phyloP scores from a whole-genome alignment of 2,888 invertebrate species.

The Ochropleura plecta region DNA sequence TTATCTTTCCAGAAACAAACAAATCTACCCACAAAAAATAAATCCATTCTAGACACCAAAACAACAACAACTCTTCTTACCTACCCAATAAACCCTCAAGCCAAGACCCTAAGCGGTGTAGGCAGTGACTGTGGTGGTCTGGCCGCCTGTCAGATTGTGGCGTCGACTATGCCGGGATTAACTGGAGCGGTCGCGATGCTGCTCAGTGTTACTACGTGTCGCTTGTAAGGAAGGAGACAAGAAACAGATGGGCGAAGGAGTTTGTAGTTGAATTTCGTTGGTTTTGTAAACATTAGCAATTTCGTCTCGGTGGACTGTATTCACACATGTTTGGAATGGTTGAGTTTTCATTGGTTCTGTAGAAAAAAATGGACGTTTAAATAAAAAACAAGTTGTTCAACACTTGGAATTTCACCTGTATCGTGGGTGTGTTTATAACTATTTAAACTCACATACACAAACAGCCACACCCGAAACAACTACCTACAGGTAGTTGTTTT shows the following conservation, averaged over 20 bases:
- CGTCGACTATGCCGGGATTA: slow-evolving; percentile 79
- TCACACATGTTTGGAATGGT: not conserved
- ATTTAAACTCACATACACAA: no score
- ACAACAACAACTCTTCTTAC: slow-evolving; percentile 13
- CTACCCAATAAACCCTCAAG: slow-evolving; percentile 19
- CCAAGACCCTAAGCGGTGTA: slow-evolving; percentile 62
- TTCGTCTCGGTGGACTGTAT: not conserved
- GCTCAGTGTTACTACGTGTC: slow-evolving; percentile 71
- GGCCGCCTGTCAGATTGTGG: slow-evolving; percentile 83
- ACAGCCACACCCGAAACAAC: no score
- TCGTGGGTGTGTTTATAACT: no score
- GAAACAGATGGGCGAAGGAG: slow-evolving; percentile 37
- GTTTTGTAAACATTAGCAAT: not conserved
- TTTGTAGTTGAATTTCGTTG: slow-evolving; percentile 4
- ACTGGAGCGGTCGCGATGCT: slow-evolving; percentile 72
- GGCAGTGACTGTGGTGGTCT: slow-evolving; percentile 55
- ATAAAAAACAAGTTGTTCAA: no score
- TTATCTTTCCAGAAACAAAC: not conserved
- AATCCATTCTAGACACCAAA: slow-evolving; percentile 12
- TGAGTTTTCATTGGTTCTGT: not conserved
- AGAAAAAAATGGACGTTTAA: no score
- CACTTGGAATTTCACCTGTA: no score
- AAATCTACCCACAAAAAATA: not conserved
- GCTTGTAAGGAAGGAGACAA: slow-evolving; percentile 12
- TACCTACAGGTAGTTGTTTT: no score